A percentile compares a stretch with the other conserved stretches of the same genome.
Evolutionary conservation across 2,113 vertebrate genomes (phyloP).

Genomic region (Limnothrissa miodon): DNA sequence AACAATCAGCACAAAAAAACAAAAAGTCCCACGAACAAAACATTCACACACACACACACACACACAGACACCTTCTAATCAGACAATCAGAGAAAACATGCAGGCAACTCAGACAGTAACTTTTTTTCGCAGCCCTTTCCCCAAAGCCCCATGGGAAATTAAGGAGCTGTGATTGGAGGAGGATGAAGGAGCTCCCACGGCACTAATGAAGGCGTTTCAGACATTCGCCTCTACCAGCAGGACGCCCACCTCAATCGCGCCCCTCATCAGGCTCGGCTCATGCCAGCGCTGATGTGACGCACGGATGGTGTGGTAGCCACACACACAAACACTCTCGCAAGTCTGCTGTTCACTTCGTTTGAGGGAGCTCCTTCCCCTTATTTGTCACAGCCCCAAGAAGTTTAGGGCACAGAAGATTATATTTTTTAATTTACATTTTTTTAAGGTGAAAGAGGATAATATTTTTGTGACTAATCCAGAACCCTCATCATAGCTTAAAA

Average conservation of each 20-base stretch:
- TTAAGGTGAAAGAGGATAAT: no score
- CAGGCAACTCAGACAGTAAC: not conserved
- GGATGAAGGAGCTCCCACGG: not conserved
- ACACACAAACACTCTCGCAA: not conserved
- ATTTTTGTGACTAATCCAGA: not conserved
- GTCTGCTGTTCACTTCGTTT: not conserved
- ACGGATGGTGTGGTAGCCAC: not conserved
- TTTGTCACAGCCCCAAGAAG: not conserved
- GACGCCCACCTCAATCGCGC: not conserved
- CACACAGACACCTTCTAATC: not conserved
- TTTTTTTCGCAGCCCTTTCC: not conserved
- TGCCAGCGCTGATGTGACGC: not conserved
- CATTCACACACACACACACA: not conserved
- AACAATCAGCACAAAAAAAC: not conserved
- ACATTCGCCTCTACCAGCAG: not conserved
- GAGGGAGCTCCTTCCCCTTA: not conserved
- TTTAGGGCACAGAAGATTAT: no score
- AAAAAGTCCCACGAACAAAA: not conserved
- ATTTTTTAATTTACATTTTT: no score
- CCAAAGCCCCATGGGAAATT: conserved; percentile 15
- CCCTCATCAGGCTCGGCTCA: not conserved
- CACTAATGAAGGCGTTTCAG: not conserved
- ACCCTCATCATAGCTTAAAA: not conserved
- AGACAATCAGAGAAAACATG: not conserved
- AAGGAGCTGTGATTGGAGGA: not conserved